Evolutionary conservation across 2,888 invertebrate species (phyloP).

Genomic region (Stramonita haemastoma): DNA sequence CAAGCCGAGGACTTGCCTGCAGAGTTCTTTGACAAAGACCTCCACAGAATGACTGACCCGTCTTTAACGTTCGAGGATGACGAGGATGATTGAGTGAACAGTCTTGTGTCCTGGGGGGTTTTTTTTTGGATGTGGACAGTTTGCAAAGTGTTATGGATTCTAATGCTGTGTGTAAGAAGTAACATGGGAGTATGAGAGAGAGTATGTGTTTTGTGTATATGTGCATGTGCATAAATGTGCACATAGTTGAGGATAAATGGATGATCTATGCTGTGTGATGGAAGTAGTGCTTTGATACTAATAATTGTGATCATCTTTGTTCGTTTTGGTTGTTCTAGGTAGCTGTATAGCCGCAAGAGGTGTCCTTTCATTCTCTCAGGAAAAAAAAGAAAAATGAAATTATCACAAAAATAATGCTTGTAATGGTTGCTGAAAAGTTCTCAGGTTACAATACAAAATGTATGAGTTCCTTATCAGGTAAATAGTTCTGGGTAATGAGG

Average conservation of each 20-base stretch:
- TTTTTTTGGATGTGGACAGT: neutral
- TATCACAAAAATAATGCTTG: no score
- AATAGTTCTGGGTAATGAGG: no score
- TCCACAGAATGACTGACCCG: constrained; percentile 84
- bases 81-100: neutral
- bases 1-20: constrained; percentile 80
- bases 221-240: neutral
- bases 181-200: neutral
- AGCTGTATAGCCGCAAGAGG: no score
- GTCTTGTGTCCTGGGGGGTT: neutral
- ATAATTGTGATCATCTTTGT: no score
- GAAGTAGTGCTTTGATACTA: no score
- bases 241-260: neutral
- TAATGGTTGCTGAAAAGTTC: no score
- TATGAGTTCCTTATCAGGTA: no score
- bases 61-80: constrained; percentile 49
- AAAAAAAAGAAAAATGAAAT: no score
- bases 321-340: no score
- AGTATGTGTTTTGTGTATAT: neutral
- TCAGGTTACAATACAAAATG: no score
- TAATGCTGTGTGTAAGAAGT: neutral
- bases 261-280: no score
- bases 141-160: neutral
- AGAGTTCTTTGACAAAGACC: constrained; percentile 86
- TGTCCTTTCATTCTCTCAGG: no score